Percentiles rank a stretch among this genome's conserved stretches.
These are phyloP conservation scores for Drymonia ruficornis DNA, from an alignment of 2,888 invertebrate species.

Conservation along the genomic window DNA sequence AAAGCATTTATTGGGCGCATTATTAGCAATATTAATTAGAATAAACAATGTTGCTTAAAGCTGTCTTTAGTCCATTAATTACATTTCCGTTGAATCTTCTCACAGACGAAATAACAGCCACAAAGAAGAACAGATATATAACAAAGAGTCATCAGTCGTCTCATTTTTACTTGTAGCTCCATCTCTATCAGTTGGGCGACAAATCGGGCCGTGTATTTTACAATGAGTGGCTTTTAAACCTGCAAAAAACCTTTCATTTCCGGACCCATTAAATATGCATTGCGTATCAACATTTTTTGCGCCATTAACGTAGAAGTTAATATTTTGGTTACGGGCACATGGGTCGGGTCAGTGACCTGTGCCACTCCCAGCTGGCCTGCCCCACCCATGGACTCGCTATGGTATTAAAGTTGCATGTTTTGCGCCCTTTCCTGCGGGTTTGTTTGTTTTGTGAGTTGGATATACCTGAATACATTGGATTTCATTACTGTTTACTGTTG, in stretches of 20 bases:
- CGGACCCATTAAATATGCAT: conserved; percentile 2
- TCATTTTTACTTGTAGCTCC: too few relatives aligned
- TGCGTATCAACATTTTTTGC: conserved; percentile 2
- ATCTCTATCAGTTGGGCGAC: too few relatives aligned
- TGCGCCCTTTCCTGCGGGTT: conserved; percentile 42
- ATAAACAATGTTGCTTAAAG: too few relatives aligned
- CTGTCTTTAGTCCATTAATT: too few relatives aligned
- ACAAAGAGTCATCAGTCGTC: too few relatives aligned
- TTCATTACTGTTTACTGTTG: not conserved
- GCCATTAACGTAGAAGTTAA: conserved; percentile 6
- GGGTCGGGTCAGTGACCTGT: conserved; percentile 8
- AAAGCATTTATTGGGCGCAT: too few relatives aligned
- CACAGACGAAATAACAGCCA: too few relatives aligned
- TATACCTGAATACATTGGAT: not conserved
- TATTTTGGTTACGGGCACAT: conserved; percentile 4
- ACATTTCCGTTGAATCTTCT: too few relatives aligned
- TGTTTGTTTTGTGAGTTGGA: conserved; percentile 34
- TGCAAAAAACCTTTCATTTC: conserved; percentile 8
- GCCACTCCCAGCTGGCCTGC: conserved; percentile 12
- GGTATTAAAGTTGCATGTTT: conserved; percentile 43
- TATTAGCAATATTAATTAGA: too few relatives aligned
- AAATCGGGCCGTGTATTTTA: too few relatives aligned
- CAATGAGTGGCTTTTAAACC: conserved; percentile 8
- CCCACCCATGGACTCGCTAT: conserved; percentile 17
- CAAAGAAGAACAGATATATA: too few relatives aligned